Percentiles rank a stretch among this genome's conserved stretches.
Conservation (phyloP, 2,888 invertebrate genomes). For the Danaus chrysippus region DNA sequence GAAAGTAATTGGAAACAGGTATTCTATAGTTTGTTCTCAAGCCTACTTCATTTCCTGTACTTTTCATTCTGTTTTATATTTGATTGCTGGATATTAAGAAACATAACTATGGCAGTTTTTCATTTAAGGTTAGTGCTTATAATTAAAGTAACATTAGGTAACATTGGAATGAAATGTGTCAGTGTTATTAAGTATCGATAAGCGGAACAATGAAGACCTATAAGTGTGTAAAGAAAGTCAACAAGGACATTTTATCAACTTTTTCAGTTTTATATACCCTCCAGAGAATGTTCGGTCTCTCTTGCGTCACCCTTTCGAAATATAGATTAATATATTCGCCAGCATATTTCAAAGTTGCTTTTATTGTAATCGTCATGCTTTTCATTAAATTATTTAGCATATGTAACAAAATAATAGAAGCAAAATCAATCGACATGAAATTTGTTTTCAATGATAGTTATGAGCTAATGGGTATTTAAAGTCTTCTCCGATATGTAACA, state of each 20-base stretch:
- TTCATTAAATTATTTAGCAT: slow-evolving; percentile 9
- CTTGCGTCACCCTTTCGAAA: slow-evolving; percentile 16
- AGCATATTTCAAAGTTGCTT: slow-evolving; percentile 11
- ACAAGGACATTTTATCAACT: slow-evolving; percentile 14
- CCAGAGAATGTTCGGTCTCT: slow-evolving; percentile 21
- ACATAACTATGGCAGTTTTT: too few species aligned
- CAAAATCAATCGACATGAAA: slow-evolving; percentile 4
- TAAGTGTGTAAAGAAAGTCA: neutral
- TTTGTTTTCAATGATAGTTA: neutral
- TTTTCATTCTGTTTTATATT: too few species aligned
- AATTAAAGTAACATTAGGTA: too few species aligned
- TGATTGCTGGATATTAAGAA: too few species aligned
- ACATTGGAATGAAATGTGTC: too few species aligned
- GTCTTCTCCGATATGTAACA: neutral
- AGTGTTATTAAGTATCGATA: too few species aligned
- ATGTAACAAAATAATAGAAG: slow-evolving; percentile 15
- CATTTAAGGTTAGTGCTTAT: too few species aligned
- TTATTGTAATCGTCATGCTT: slow-evolving; percentile 5
- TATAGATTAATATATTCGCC: slow-evolving; percentile 12
- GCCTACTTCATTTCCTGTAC: neutral
- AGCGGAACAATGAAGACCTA: slow-evolving; percentile 10
- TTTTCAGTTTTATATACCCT: slow-evolving; percentile 12
- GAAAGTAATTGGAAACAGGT: too few species aligned
- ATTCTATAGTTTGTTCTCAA: neutral
- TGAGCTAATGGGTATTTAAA: neutral